Conservation (phyloP, 1,140 invertebrate genomes). For the Calephelis nemesis region DNA sequence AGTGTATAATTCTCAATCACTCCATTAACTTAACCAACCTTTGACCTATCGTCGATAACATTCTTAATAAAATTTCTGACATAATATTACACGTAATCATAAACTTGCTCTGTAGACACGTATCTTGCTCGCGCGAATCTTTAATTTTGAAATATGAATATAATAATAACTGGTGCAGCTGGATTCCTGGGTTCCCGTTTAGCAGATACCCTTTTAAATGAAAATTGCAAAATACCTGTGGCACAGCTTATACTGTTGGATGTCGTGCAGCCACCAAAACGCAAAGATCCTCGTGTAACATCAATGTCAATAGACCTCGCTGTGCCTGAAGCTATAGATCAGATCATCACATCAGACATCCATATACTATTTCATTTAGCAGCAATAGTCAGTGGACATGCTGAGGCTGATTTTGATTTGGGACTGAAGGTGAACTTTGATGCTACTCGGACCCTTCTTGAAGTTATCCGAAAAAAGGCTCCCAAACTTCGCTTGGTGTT, state of each 20-base stretch:
- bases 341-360: slow-evolving; percentile 32
- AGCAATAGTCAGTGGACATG: slow-evolving; percentile 62
- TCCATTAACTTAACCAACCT: not conserved
- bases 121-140: not conserved
- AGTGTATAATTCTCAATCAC: not conserved
- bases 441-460: slow-evolving; percentile 50
- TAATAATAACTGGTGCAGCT: slow-evolving; percentile 57
- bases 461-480: slow-evolving; percentile 40
- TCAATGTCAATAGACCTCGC: slow-evolving; percentile 38
- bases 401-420: slow-evolving; percentile 59
- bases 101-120: not conserved
- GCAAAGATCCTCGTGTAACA: slow-evolving; percentile 35
- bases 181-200: slow-evolving; percentile 56
- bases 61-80: not conserved
- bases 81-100: not conserved
- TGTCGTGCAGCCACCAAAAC: slow-evolving; percentile 22
- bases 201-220: slow-evolving; percentile 38
- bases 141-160: slow-evolving; percentile 46
- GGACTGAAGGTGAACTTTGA: slow-evolving; percentile 63
- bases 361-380: slow-evolving; percentile 60
- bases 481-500: slow-evolving; percentile 50
- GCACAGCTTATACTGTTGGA: slow-evolving; percentile 45
- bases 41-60: not conserved
- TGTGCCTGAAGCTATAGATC: slow-evolving; percentile 32
- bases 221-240: slow-evolving; percentile 37